Evolutionary conservation across 2,797 vertebrate species (phyloP).

Genomic region (Pantherophis vulpinus): DNA sequence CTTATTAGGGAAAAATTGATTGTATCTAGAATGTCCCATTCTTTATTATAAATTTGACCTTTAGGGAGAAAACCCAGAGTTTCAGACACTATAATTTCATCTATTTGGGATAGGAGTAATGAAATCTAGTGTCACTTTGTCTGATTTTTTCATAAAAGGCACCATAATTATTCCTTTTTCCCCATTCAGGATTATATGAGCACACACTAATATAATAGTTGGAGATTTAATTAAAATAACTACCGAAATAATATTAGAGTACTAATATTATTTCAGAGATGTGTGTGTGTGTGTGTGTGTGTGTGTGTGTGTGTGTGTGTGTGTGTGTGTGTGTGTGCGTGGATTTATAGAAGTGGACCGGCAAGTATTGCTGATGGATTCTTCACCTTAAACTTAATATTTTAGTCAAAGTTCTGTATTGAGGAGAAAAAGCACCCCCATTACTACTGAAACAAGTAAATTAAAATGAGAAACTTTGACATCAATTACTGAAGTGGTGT

Average conservation of each 20-base stretch:
- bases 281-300: too few relatives aligned
- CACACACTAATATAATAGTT: slow-evolving; percentile 64
- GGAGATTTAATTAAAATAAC: slow-evolving; percentile 68
- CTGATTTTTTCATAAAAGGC: slow-evolving; percentile 52
- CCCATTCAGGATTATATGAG: slow-evolving; percentile 52
- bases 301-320: not conserved
- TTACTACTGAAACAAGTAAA: slow-evolving; percentile 39
- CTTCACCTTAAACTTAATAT: slow-evolving; percentile 43
- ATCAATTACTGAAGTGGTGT: slow-evolving; percentile 51
- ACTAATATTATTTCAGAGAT: slow-evolving; percentile 55
- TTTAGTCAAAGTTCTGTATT: slow-evolving; percentile 32
- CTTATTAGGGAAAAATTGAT: not conserved
- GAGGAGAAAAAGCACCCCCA: slow-evolving; percentile 23
- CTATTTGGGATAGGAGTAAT: not conserved
- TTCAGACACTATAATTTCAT: not conserved
- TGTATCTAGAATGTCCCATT: not conserved
- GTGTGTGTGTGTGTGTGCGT: not conserved
- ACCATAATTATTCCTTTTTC: slow-evolving; percentile 56
- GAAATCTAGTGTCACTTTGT: slow-evolving; percentile 9
- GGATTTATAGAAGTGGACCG: slow-evolving; percentile 61
- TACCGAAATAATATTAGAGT: slow-evolving; percentile 66
- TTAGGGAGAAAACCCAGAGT: not conserved
- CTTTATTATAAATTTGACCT: not conserved
- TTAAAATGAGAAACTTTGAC: slow-evolving; percentile 39
- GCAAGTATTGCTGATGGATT: slow-evolving; percentile 58